phyloP scores from a whole-genome alignment of 2,797 vertebrate genomes.

The Hybognathus amarus region DNA sequence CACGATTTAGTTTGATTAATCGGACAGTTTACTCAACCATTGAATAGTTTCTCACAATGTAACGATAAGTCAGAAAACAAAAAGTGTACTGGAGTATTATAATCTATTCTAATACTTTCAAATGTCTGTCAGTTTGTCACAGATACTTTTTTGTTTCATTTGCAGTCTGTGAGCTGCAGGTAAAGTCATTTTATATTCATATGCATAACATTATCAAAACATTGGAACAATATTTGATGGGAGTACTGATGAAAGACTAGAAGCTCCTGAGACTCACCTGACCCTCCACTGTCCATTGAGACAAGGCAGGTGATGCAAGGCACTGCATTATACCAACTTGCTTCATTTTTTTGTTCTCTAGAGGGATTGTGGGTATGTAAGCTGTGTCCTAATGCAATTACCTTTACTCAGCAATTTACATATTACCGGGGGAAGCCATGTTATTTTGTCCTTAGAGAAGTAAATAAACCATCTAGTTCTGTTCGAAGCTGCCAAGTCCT shows the following conservation, averaged over 20 bases:
- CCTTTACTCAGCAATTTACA: slow-evolving; percentile 19
- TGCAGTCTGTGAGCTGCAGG: background rate
- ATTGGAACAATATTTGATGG: background rate
- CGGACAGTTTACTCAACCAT: background rate
- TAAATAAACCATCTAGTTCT: slow-evolving; percentile 36
- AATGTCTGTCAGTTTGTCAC: background rate
- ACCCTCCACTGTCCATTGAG: background rate
- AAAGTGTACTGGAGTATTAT: background rate
- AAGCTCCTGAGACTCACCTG: background rate
- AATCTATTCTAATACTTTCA: background rate
- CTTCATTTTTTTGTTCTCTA: background rate
- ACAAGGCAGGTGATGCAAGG: background rate
- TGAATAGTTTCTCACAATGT: background rate
- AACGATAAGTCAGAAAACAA: background rate
- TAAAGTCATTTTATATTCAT: background rate
- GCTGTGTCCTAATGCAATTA: slow-evolving; percentile 25
- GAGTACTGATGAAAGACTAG: background rate
- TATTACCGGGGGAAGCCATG: slow-evolving; percentile 11
- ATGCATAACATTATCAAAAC: background rate
- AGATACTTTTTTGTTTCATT: background rate
- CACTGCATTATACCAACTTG: background rate
- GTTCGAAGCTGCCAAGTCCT: slow-evolving; percentile 25
- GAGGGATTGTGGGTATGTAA: slow-evolving; percentile 24
- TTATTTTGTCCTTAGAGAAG: slow-evolving; percentile 26
- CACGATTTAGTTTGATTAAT: background rate